A percentile compares a stretch with the other conserved stretches of the same genome.
Conservation (phyloP, 2,888 invertebrate genomes). For the Cheilosia impressa region DNA sequence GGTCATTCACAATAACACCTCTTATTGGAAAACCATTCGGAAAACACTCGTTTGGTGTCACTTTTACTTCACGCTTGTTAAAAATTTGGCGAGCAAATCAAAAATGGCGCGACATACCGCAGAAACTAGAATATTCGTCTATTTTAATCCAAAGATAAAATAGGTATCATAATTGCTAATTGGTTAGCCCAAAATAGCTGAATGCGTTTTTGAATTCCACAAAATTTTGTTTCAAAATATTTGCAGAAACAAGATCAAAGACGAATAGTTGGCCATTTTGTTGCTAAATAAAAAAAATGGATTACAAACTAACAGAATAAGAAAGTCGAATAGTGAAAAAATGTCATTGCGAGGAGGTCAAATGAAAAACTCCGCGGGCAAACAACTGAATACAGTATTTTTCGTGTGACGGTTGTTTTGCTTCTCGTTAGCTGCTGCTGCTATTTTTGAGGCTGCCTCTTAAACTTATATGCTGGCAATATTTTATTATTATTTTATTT, state of each 20-base stretch:
- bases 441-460: constrained; percentile 57
- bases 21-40: too few species aligned
- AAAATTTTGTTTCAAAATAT: constrained; percentile 51
- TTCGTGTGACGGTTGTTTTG: constrained; percentile 15
- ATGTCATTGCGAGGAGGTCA: constrained; percentile 67
- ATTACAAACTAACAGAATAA: constrained; percentile 21
- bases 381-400: constrained; percentile 22
- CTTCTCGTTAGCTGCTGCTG: constrained; percentile 33
- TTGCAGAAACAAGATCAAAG: constrained; percentile 41
- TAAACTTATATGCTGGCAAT: constrained; percentile 58
- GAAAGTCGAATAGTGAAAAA: constrained; percentile 33
- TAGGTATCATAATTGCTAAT: constrained; percentile 22
- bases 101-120: background rate
- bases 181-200: constrained; percentile 43
- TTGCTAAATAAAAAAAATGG: constrained; percentile 28
- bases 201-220: constrained; percentile 15
- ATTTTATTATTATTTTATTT: constrained; percentile 67
- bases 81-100: background rate
- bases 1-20: too few species aligned
- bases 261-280: constrained; percentile 27
- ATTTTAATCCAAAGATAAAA: constrained; percentile 28
- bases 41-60: constrained; percentile 31
- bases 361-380: constrained; percentile 45
- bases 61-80: constrained; percentile 48
- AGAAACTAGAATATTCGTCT: constrained; percentile 21